Evolutionary conservation across 2,888 invertebrate genomes (phyloP).

Genomic region (Drosophila paracracens): DNA sequence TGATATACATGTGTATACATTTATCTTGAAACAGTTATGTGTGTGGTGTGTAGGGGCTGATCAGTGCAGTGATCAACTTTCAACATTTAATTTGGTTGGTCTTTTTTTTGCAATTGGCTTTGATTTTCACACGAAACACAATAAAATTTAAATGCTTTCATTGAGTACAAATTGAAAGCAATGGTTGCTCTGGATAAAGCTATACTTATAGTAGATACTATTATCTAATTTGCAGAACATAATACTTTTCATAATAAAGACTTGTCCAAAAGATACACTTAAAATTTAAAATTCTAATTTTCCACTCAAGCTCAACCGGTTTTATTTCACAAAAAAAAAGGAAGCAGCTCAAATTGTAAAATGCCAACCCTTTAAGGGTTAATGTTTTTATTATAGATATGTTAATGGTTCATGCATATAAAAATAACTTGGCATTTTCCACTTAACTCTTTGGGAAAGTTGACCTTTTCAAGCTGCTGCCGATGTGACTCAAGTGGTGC

Average conservation of each 20-base stretch:
- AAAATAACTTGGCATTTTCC: not conserved
- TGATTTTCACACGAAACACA: slow-evolving; percentile 19
- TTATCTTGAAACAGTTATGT: not conserved
- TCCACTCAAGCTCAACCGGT: not conserved
- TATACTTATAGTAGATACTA: not conserved
- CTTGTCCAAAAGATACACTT: not conserved
- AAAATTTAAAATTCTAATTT: not conserved
- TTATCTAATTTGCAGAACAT: not conserved
- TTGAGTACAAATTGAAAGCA: slow-evolving; percentile 3
- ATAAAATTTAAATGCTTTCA: slow-evolving; percentile 14
- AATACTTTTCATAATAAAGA: not conserved
- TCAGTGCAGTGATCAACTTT: slow-evolving; percentile 8
- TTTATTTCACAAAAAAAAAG: not conserved
- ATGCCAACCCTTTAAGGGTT: not conserved
- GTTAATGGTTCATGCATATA: not conserved
- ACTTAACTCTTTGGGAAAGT: not conserved
- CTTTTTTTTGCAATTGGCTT: not conserved
- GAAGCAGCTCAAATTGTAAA: not conserved
- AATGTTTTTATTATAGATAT: not conserved
- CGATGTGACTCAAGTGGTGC: not conserved
- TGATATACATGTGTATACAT: slow-evolving; percentile 44
- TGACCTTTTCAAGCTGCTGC: not conserved
- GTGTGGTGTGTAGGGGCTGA: not conserved
- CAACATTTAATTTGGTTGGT: slow-evolving; percentile 33
- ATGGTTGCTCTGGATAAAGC: slow-evolving; percentile 1